Percentiles rank a stretch among this genome's conserved stretches.
Conservation (phyloP, 1,140 invertebrate genomes). For the Pogonus chalceus region DNA sequence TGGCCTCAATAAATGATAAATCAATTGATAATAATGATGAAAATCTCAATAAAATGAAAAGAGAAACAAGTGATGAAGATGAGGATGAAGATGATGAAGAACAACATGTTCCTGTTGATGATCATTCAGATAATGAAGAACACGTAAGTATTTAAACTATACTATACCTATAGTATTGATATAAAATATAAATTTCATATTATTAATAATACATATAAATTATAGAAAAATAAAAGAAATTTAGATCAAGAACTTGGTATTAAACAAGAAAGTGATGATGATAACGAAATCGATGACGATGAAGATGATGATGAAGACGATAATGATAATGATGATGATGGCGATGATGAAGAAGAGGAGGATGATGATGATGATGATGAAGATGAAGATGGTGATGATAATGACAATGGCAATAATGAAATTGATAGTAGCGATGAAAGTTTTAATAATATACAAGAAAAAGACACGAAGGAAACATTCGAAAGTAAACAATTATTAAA, state of each 20-base stretch:
- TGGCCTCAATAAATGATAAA: conserved; percentile 30
- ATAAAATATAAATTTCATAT: too few relatives aligned
- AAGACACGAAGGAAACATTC: conserved; percentile 1
- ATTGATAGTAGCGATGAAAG: conserved; percentile 13
- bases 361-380: conserved; percentile 21
- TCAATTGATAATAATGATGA: conserved; percentile 21
- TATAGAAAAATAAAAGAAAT: too few relatives aligned
- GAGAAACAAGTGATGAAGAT: conserved; percentile 18
- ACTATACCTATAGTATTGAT: too few relatives aligned
- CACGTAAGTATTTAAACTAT: too few relatives aligned
- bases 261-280: too few relatives aligned
- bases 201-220: too few relatives aligned
- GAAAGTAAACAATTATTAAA: background rate
- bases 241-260: too few relatives aligned
- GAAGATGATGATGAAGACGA: conserved; percentile 17
- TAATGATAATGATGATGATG: conserved; percentile 18
- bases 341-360: conserved; percentile 15
- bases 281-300: too few relatives aligned
- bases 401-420: conserved; percentile 15
- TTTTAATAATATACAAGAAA: conserved; percentile 15
- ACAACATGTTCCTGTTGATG: too few relatives aligned
- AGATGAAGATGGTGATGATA: conserved; percentile 24
- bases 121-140: background rate
- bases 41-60: conserved; percentile 19
- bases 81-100: conserved; percentile 15